phyloP scores from a whole-genome alignment of 2,797 vertebrate genomes.

The Leucoraja ocellata region DNA sequence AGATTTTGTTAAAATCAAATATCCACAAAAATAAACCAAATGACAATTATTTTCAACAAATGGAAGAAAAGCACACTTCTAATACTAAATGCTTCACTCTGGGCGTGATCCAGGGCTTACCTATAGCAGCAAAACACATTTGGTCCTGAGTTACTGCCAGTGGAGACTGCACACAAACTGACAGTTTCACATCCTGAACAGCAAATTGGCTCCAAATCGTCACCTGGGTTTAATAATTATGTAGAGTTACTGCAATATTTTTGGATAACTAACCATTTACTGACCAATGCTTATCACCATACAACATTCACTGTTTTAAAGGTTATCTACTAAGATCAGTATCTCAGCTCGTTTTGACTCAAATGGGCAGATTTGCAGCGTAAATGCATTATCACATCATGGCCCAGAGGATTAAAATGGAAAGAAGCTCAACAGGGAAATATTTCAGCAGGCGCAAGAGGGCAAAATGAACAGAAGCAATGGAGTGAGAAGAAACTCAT shows the following conservation, averaged over 20 bases:
- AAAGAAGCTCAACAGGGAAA: background rate
- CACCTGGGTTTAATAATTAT: conserved; percentile 56
- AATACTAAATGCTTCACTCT: background rate
- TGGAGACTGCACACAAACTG: conserved; percentile 70
- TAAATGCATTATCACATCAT: background rate
- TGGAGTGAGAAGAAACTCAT: background rate
- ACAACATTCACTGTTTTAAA: no score
- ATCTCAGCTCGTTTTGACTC: background rate
- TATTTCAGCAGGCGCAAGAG: background rate
- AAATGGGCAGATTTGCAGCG: background rate
- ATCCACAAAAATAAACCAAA: background rate
- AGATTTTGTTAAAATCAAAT: background rate
- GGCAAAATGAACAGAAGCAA: background rate
- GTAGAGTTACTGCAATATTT: background rate
- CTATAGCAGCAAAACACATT: conserved; percentile 70
- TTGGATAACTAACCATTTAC: background rate
- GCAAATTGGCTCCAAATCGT: conserved; percentile 63
- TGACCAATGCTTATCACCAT: no score
- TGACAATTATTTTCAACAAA: background rate
- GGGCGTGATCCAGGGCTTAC: conserved; percentile 52
- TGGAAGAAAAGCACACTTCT: background rate
- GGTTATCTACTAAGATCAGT: background rate
- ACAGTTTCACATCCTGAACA: conserved; percentile 63
- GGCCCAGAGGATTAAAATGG: background rate
- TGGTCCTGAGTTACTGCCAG: conserved; percentile 73